Percentiles rank a stretch among this genome's conserved stretches.
These are phyloP conservation scores for Lacanobia wlatinum DNA, from an alignment of 2,888 invertebrate species.

Conservation along the genomic window DNA sequence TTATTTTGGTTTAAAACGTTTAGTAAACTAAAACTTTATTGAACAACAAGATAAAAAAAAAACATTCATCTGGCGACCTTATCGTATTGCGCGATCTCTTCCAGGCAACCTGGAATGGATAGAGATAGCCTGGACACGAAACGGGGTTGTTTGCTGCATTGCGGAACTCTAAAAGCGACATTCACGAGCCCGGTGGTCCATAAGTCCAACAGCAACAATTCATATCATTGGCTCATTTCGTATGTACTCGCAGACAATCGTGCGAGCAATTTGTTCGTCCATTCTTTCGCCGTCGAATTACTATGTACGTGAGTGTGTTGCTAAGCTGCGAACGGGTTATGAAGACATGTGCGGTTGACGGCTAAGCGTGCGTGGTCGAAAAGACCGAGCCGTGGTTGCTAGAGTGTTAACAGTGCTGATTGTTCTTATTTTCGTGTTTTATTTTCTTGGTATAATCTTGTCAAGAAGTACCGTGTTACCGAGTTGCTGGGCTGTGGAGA, in stretches of 20 bases:
- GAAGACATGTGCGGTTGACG: conserved; percentile 58
- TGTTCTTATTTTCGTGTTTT: not conserved
- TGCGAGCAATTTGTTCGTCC: conserved; percentile 64
- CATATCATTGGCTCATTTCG: conserved; percentile 66
- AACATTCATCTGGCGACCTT: too few species aligned
- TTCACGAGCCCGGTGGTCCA: conserved; percentile 63
- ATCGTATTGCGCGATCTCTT: too few species aligned
- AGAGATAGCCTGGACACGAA: too few species aligned
- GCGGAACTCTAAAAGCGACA: conserved; percentile 59
- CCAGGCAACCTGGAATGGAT: too few species aligned
- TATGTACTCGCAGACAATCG: conserved; percentile 67
- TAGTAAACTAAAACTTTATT: too few species aligned
- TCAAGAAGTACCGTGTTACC: too few species aligned
- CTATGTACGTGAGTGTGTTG: conserved; percentile 69
- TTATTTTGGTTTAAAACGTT: too few species aligned
- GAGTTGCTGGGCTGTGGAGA: too few species aligned
- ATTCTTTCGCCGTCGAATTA: conserved; percentile 70
- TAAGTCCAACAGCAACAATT: conserved; percentile 64
- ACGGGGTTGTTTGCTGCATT: not conserved
- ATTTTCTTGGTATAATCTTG: not conserved
- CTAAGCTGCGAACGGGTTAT: conserved; percentile 66
- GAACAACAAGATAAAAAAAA: too few species aligned
- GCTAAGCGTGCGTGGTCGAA: conserved; percentile 37
- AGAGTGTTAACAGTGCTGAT: not conserved
- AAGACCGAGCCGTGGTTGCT: conserved; percentile 13